Evolutionary conservation across 2,113 vertebrate species (phyloP).

Genomic region (Crotalus tigris): DNA sequence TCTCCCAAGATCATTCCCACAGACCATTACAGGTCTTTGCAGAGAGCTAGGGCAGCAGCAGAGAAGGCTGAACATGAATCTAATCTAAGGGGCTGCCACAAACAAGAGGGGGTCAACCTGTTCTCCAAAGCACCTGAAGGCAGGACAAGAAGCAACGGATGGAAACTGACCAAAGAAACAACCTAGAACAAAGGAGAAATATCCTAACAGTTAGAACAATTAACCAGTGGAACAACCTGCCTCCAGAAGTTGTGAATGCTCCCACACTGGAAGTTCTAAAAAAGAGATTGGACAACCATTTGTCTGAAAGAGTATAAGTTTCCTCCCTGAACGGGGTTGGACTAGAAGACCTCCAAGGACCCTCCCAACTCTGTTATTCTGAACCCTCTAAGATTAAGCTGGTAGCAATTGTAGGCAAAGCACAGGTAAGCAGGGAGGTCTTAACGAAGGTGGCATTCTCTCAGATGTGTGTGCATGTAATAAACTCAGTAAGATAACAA

Average conservation of each 20-base stretch:
- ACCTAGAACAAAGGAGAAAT: too few species aligned
- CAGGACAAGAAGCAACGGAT: background rate
- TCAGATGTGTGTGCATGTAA: background rate
- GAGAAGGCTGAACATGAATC: too few species aligned
- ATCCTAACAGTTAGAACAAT: background rate
- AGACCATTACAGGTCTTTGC: background rate
- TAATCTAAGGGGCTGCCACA: background rate
- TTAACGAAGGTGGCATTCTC: background rate
- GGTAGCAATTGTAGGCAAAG: background rate
- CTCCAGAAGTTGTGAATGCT: too few species aligned
- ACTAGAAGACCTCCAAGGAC: too few species aligned
- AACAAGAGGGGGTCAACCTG: background rate
- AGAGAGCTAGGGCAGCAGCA: too few species aligned
- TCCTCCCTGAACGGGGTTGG: too few species aligned
- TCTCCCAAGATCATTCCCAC: background rate
- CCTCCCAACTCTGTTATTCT: too few species aligned
- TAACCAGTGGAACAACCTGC: too few species aligned
- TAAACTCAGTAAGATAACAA: too few species aligned
- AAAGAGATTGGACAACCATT: too few species aligned
- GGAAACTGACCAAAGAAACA: background rate
- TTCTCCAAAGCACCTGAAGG: background rate
- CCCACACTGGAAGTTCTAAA: too few species aligned
- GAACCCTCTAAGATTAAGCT: background rate
- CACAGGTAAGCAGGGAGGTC: background rate
- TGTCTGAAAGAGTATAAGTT: too few species aligned